These are phyloP conservation scores for Gallirallus australis DNA, from an alignment of 2,797 vertebrate genomes.

Conservation along the genomic window DNA sequence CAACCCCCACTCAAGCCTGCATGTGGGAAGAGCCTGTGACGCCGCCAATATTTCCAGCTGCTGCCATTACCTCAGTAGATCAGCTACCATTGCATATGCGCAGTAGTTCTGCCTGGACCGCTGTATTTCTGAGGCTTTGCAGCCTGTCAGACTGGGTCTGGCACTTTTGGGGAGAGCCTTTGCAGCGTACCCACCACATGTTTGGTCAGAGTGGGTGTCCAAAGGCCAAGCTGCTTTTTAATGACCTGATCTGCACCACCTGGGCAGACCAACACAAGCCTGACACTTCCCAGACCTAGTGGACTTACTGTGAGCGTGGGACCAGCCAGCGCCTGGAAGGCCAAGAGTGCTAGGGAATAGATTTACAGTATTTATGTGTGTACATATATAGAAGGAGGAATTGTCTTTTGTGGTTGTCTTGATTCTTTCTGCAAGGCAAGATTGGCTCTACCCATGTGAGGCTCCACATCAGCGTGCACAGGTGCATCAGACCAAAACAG, in stretches of 20 bases:
- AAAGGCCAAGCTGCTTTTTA: background rate
- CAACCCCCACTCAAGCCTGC: background rate
- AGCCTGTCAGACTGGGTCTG: background rate
- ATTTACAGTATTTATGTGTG: background rate
- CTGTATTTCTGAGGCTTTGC: background rate
- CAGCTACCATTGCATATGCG: background rate
- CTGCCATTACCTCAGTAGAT: background rate
- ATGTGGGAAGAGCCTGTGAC: background rate
- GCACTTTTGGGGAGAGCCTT: background rate
- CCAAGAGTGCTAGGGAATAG: background rate
- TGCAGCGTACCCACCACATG: accelerated
- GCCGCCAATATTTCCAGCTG: background rate
- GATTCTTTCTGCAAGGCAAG: background rate
- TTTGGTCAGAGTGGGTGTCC: background rate
- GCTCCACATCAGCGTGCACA: background rate
- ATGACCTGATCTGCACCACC: too few species aligned
- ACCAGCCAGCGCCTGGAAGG: background rate
- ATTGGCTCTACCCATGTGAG: accelerated
- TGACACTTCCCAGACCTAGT: background rate
- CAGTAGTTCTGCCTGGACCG: background rate
- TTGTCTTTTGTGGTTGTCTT: background rate
- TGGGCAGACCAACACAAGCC: background rate
- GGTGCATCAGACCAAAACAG: background rate
- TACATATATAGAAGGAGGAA: background rate
- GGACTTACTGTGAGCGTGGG: too few species aligned